A percentile compares a stretch with the other conserved stretches of the same genome.
phyloP scores from a whole-genome alignment of 2,888 invertebrate species.

The Maniola hyperantus region DNA sequence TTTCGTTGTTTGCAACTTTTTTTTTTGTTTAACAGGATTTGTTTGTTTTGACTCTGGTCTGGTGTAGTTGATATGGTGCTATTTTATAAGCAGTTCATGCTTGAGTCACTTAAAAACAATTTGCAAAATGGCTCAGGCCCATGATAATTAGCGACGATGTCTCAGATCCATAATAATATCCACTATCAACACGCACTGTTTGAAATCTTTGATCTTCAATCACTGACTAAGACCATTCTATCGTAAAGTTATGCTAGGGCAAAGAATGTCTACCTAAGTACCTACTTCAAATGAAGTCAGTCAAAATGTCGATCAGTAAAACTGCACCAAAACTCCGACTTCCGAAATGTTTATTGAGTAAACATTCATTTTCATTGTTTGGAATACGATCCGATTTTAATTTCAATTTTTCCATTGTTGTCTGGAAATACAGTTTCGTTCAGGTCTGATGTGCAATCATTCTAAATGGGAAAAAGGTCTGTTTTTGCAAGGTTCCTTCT shows the following conservation, averaged over 20 bases:
- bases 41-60: not conserved
- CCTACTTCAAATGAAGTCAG: slow-evolving; percentile 2
- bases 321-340: slow-evolving; percentile 11
- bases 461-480: not conserved
- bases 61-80: not conserved
- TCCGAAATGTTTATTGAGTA: slow-evolving; percentile 28
- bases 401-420: slow-evolving; percentile 17
- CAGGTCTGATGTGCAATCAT: not conserved
- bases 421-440: not conserved
- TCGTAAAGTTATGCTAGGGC: too few relatives aligned
- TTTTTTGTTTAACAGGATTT: not conserved
- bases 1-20: not conserved
- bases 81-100: too few relatives aligned
- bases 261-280: too few relatives aligned
- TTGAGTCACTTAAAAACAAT: too few relatives aligned
- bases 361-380: slow-evolving; percentile 30
- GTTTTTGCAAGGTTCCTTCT: not conserved
- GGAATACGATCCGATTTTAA: slow-evolving; percentile 27
- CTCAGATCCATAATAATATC: too few relatives aligned
- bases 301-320: not conserved
- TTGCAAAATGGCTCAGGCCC: not conserved
- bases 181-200: too few relatives aligned
- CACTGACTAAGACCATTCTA: too few relatives aligned
- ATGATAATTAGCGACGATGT: too few relatives aligned
- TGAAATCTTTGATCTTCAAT: too few relatives aligned